Evolutionary conservation across 2,113 vertebrate species (phyloP), one percentile per base, ranked within the genome.

Genomic region (Engraulis encrasicolus): DNA sequence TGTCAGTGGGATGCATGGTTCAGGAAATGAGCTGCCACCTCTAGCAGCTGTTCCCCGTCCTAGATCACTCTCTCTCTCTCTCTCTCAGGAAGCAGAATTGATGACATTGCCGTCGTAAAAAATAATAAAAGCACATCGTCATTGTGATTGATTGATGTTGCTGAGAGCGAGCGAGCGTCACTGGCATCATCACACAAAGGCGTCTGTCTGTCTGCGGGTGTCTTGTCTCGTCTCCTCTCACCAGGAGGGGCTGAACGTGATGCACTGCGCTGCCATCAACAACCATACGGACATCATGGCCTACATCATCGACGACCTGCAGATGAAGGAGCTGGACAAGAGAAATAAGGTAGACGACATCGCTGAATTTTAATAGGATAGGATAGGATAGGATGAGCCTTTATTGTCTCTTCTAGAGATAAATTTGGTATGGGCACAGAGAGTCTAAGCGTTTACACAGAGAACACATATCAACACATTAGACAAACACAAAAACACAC

Each of bases 201-300:
- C 23, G 15, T 82, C 2, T 23, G 78, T 79, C 12, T 48, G 54
- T 23, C n/a, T n/a, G 79, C 15, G 49, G 34, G 45, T 31, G 27
- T 80, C 79, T n/a, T n/a, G n/a, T n/a, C n/a, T n/a, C n/a, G n/a
- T n/a, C n/a, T n/a, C n/a, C n/a, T n/a, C n/a, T 81, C 89, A 79
- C 89, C 80, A 98, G 97, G 95, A 98, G 50, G 96, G 96, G 87
- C 92, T 94, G 93, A 98, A 96, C 12, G 95, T 95, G 52, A 88
- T 99, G 82, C 97, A 99, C 87, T 98, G 97, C 14, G 96, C 96
- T 78, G 96, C 97, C 81, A 94, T 96, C 90, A 97, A 96, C 88
- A 96, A 97, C 92, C 95, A 93, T 20, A 90, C 94, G 40, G 92
- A 89, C 58, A 95, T 98, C 6, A 40, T 96, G n/a, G 92, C 95